Evolutionary conservation across 2,797 vertebrate species (phyloP).

Genomic region (Sphenodon punctatus): DNA sequence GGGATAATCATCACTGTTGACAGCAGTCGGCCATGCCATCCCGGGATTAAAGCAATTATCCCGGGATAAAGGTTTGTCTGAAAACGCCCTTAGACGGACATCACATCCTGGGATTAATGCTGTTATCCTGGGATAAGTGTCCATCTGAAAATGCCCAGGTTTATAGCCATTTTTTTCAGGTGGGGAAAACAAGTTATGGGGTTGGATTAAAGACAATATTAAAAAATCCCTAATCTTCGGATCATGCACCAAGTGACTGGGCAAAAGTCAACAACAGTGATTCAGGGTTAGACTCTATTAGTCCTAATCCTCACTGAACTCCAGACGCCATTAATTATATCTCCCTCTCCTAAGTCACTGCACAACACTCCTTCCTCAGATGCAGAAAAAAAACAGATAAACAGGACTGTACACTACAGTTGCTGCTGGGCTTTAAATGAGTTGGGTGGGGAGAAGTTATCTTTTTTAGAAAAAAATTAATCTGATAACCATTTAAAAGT

Average conservation of each 20-base stretch:
- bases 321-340: background rate
- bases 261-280: background rate
- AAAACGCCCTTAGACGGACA: too few relatives aligned
- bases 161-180: background rate
- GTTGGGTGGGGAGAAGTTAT: background rate
- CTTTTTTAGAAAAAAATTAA: background rate
- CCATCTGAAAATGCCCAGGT: too few relatives aligned
- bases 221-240: background rate
- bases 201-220: fast-evolving
- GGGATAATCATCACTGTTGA: too few relatives aligned
- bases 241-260: background rate
- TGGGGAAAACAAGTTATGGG: background rate
- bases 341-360: background rate
- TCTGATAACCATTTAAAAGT: background rate
- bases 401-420: background rate
- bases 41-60: too few relatives aligned
- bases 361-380: background rate
- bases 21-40: too few relatives aligned
- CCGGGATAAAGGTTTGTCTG: too few relatives aligned
- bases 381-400: background rate
- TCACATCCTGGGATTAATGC: too few relatives aligned
- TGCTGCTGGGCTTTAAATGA: background rate
- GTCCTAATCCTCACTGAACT: background rate
- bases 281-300: fast-evolving
- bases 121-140: too few relatives aligned